A percentile compares a stretch with the other conserved stretches of the same genome.
Evolutionary conservation across 2,797 vertebrate species (phyloP).

Genomic region (Prionace glauca): DNA sequence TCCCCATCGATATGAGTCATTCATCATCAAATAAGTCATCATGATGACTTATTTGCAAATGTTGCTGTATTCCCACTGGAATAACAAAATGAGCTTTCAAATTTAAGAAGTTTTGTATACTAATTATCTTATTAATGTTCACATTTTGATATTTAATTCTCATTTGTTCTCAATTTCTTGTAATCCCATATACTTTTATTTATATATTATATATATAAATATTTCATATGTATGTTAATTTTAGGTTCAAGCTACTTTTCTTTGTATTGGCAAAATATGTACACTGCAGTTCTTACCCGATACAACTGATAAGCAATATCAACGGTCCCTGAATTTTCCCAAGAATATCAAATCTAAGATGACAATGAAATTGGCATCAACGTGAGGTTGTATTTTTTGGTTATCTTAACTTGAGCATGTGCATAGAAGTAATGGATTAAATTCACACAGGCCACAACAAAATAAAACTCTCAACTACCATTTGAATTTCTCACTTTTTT

Average conservation of each 20-base stretch:
- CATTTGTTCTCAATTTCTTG: neutral
- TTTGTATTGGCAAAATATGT: neutral
- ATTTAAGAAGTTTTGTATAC: neutral
- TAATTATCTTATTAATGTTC: conserved; percentile 1
- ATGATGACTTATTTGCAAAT: neutral
- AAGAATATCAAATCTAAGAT: neutral
- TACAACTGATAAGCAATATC: neutral
- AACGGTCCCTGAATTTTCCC: neutral
- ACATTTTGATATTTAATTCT: neutral
- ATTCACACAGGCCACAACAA: neutral
- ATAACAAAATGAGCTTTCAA: conserved; percentile 8
- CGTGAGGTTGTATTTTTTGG: neutral
- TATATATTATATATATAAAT: too few species aligned
- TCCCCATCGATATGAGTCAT: neutral
- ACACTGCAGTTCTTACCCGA: neutral
- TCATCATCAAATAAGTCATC: neutral
- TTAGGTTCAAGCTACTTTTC: neutral
- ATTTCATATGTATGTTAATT: neutral
- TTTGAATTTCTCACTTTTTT: neutral
- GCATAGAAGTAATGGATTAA: neutral
- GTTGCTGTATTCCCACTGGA: neutral
- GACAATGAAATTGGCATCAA: neutral
- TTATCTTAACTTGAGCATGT: neutral
- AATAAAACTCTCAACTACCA: neutral
- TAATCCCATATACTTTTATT: neutral